Percentiles rank a stretch among this genome's conserved stretches.
phyloP scores from a whole-genome alignment of 2,113 vertebrate genomes.

The Cololabis saira region DNA sequence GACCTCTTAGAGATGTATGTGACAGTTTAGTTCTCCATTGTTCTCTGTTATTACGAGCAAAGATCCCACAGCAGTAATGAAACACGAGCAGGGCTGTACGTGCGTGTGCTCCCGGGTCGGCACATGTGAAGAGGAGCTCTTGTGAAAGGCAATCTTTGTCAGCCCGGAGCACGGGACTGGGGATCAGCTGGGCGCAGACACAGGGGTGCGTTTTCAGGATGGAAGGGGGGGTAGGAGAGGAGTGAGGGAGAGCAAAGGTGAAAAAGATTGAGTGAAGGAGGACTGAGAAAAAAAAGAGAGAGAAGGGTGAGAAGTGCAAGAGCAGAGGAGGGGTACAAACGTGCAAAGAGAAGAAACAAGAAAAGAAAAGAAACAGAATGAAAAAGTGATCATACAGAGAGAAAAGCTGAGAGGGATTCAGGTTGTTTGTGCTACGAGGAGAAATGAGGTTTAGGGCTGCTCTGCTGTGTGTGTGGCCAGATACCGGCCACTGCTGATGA shows the following conservation, averaged over 20 bases:
- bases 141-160: constrained; percentile 79
- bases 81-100: constrained; percentile 55
- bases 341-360: background rate
- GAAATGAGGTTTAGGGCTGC: no score
- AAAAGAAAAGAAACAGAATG: background rate
- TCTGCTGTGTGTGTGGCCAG: no score
- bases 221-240: background rate
- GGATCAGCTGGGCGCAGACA: constrained; percentile 66
- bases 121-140: constrained; percentile 47
- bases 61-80: constrained; percentile 52
- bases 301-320: constrained; percentile 33
- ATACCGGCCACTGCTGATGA: background rate
- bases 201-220: constrained; percentile 37
- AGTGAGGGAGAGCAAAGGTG: constrained; percentile 32
- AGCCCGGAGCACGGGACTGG: constrained; percentile 51
- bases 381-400: background rate
- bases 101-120: constrained; percentile 1
- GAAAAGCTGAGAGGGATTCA: background rate
- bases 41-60: constrained; percentile 54
- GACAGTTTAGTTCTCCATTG: constrained; percentile 50
- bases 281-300: constrained; percentile 10
- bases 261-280: constrained; percentile 20
- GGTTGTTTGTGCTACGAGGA: background rate
- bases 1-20: constrained; percentile 62
- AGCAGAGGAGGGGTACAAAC: constrained; percentile 7